These are phyloP conservation scores for Apamea monoglypha DNA, from an alignment of 2,888 invertebrate species.

Conservation along the genomic window DNA sequence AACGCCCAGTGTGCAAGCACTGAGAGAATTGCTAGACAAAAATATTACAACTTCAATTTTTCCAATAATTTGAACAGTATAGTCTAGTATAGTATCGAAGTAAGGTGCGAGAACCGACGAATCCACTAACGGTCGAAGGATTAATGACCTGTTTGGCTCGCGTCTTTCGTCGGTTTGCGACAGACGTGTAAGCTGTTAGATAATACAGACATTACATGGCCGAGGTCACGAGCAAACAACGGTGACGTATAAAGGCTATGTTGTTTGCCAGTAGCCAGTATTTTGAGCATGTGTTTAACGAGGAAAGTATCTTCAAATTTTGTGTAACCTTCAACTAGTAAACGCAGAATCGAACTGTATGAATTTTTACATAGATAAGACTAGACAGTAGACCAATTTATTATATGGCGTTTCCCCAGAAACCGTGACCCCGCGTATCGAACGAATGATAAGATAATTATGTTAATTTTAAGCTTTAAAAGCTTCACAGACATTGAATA, in stretches of 20 bases:
- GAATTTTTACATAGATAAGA: neutral
- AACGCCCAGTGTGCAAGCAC: neutral
- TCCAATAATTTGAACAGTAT: constrained; percentile 6
- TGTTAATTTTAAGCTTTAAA: constrained; percentile 26
- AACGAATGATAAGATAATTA: neutral
- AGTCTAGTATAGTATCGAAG: constrained; percentile 45
- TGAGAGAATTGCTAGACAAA: neutral
- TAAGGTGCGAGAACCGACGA: constrained; percentile 16
- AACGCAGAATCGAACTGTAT: neutral
- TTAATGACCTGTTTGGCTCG: constrained; percentile 63
- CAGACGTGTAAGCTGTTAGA: constrained; percentile 55
- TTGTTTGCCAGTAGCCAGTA: constrained; percentile 57
- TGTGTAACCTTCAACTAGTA: constrained; percentile 28
- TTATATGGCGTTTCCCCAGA: constrained; percentile 19
- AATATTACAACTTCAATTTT: neutral
- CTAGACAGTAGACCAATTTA: neutral
- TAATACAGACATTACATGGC: constrained; percentile 54
- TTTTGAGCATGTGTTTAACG: constrained; percentile 42
- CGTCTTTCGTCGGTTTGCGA: constrained; percentile 39
- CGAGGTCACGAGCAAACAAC: constrained; percentile 61
- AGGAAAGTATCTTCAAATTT: constrained; percentile 27
- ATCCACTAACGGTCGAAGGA: constrained; percentile 63
- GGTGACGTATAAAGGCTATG: constrained; percentile 59
- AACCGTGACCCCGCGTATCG: constrained; percentile 7
- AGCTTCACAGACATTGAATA: neutral